Evolutionary conservation across 2,888 invertebrate genomes (phyloP).

Genomic region (Amiota mariae): DNA sequence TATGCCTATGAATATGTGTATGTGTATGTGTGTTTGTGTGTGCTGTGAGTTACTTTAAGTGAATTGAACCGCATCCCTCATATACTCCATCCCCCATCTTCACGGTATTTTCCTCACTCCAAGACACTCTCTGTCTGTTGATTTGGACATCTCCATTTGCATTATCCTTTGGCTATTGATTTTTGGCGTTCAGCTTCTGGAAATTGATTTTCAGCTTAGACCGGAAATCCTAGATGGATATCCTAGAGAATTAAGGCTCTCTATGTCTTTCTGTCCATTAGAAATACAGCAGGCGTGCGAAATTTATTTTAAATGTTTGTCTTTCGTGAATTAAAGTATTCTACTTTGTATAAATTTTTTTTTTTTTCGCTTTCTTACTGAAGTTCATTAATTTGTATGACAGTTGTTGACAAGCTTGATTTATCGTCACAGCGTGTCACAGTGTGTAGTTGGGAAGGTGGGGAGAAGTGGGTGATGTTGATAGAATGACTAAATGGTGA

Average conservation of each 20-base stretch:
- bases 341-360: too few relatives aligned
- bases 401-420: conserved; percentile 26
- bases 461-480: not conserved
- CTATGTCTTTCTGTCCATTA: too few relatives aligned
- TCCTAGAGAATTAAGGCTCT: too few relatives aligned
- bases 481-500: too few relatives aligned
- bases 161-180: conserved; percentile 61
- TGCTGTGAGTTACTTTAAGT: conserved; percentile 42
- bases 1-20: too few relatives aligned
- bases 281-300: not conserved
- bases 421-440: conserved; percentile 6
- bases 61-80: not conserved
- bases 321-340: not conserved
- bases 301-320: conserved; percentile 5
- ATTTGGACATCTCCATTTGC: conserved; percentile 13
- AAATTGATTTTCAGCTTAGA: conserved; percentile 19
- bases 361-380: not conserved
- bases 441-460: not conserved
- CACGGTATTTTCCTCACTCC: too few relatives aligned
- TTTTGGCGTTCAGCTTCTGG: conserved; percentile 29
- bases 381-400: conserved; percentile 20
- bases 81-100: not conserved
- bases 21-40: conserved; percentile 31
- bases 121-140: not conserved
- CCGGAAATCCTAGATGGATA: not conserved